Evolutionary conservation across 2,113 vertebrate species (phyloP).

Genomic region (Herpailurus yagouaroundi): DNA sequence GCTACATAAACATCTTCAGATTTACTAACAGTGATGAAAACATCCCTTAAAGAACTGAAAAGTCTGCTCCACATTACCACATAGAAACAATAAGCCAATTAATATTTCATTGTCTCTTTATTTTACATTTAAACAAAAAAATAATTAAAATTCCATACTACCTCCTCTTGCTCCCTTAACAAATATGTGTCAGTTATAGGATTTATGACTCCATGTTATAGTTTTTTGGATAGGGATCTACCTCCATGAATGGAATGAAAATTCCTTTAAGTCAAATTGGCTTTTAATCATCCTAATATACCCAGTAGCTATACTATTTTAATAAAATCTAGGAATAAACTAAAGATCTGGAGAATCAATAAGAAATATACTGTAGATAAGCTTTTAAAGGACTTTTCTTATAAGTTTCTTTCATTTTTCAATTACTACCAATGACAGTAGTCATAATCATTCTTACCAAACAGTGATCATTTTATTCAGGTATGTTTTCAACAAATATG

Average conservation of each 20-base stretch:
- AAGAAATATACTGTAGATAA: not conserved
- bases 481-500: not conserved
- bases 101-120: not conserved
- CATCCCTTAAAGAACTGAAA: not conserved
- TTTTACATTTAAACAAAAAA: not conserved
- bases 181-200: not conserved
- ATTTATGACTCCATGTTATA: not conserved
- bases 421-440: not conserved
- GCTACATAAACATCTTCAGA: not conserved
- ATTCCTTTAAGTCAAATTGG: not conserved
- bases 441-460: not conserved
- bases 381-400: not conserved
- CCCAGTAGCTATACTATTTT: not conserved
- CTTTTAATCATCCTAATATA: not conserved
- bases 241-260: not conserved
- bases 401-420: not conserved
- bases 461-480: not conserved
- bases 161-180: not conserved
- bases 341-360: not conserved
- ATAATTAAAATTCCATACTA: not conserved
- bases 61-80: not conserved
- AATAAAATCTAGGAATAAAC: not conserved
- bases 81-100: not conserved
- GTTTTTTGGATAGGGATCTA: not conserved
- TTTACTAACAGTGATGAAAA: conserved; percentile 7